Evolutionary conservation across 2,888 invertebrate species (phyloP).

Genomic region (Synanthedon formicaeformis): DNA sequence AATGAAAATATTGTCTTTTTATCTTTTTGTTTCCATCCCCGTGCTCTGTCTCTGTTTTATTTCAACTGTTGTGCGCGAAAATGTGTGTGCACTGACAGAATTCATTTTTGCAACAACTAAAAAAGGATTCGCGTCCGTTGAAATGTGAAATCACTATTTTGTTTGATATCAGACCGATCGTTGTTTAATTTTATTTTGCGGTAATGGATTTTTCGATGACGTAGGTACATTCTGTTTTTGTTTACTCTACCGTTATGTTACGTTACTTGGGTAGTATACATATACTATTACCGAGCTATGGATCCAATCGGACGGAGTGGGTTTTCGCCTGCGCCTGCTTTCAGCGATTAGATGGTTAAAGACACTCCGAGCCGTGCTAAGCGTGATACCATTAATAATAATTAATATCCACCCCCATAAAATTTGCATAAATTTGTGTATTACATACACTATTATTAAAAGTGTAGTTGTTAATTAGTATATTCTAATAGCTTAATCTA

Average conservation of each 20-base stretch:
- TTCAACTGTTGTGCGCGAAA: slow-evolving; percentile 27
- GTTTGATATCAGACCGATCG: slow-evolving; percentile 3
- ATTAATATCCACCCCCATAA: too few species aligned
- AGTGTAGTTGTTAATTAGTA: too few species aligned
- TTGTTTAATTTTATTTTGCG: slow-evolving; percentile 7
- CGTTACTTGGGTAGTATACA: too few species aligned
- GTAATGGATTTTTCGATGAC: slow-evolving; percentile 5
- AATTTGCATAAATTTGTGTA: too few species aligned
- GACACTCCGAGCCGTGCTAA: too few species aligned
- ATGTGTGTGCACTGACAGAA: slow-evolving; percentile 40
- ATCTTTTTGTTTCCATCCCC: slow-evolving; percentile 43
- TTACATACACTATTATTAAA: too few species aligned
- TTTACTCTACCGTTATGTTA: neutral
- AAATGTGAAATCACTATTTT: slow-evolving; percentile 54
- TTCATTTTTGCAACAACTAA: slow-evolving; percentile 49
- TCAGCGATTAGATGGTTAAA: too few species aligned
- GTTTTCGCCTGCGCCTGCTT: too few species aligned
- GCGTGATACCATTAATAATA: too few species aligned
- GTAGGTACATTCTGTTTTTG: slow-evolving; percentile 1
- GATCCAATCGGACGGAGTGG: too few species aligned
- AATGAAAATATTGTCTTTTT: slow-evolving; percentile 61
- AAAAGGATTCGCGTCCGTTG: slow-evolving; percentile 37
- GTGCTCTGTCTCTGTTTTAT: slow-evolving; percentile 21
- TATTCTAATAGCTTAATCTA: too few species aligned
- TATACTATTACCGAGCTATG: too few species aligned